Evolutionary conservation across 2,113 vertebrate genomes (phyloP), one percentile per base, ranked within the genome.

Genomic region (Oncorhynchus keta): DNA sequence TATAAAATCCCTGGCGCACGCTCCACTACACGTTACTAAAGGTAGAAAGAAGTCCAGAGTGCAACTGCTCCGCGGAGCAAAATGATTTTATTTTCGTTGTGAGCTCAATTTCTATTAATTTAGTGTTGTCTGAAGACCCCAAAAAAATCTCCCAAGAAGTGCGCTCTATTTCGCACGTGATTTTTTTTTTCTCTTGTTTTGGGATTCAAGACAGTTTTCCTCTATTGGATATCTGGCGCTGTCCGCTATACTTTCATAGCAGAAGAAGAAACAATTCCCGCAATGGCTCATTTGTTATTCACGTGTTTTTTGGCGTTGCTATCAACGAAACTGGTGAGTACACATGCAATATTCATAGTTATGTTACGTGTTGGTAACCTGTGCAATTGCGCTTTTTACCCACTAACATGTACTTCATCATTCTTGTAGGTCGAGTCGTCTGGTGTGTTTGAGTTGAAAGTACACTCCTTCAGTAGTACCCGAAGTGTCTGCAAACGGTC

Each of bases 401-500:
- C 84, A 49, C 81, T 48, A 71, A 55, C 5, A 55, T 35, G 28
- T 77, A 11, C 28, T 3, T 70, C 45, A 1, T 75, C 62, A 8
- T 4, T 24, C 74, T 11, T 9, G 1, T 84, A 97, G 96, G 89
- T 81, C 0, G 68, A 79, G 24, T 90, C 88, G 2, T 91, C 93
- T 0, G 96, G 95, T 1, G 90, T 95, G 74, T 97, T 97, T 62
- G 96, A 97, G 81, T 86, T 97, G 85, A 96, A 95, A 86, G 92
- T 97, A 39, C 92, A 94, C 49, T 95, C 93, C 67, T 96, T 97
- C 80, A 90, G 18, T 73, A 93, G 80, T 78, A 72, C 91, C 1
- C 78, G 76, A 5, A 77, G 76, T 24, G 62, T 89, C 4, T 95
- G 94, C 20, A 74, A 74, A n/a, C 81, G 76, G 68, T 80, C 86